phyloP scores from a whole-genome alignment of 2,797 vertebrate species.

The Poeciliopsis infans region DNA sequence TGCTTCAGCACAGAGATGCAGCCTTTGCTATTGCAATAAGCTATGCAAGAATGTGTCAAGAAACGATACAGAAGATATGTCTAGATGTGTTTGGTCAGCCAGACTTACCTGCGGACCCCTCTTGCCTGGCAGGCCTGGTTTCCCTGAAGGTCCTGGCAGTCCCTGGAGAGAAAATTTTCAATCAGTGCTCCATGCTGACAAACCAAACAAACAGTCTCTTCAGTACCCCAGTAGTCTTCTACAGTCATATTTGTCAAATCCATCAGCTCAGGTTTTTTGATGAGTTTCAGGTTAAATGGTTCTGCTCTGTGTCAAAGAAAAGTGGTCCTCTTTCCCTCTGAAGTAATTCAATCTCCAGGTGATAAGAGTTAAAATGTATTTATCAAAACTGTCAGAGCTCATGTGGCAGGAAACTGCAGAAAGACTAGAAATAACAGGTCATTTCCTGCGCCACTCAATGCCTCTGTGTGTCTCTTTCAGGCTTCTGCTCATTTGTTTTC shows the following conservation, averaged over 20 bases:
- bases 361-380: constrained; percentile 66
- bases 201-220: constrained; percentile 2
- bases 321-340: constrained; percentile 40
- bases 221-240: constrained; percentile 14
- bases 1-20: constrained; percentile 34
- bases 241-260: constrained; percentile 24
- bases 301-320: constrained; percentile 27
- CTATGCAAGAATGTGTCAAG: constrained; percentile 6
- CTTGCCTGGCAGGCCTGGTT: constrained; percentile 88
- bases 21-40: constrained; percentile 33
- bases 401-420: constrained; percentile 67
- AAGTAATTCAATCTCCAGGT: constrained; percentile 51
- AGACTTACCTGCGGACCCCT: constrained; percentile 91
- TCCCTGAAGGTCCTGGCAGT: constrained; percentile 88
- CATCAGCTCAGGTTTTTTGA: constrained; percentile 7
- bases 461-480: constrained; percentile 60
- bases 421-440: constrained; percentile 72
- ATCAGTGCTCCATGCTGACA: constrained; percentile 31
- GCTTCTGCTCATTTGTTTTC: constrained; percentile 63
- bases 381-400: constrained; percentile 41
- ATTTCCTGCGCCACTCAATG: constrained; percentile 71
- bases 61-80: constrained; percentile 15
- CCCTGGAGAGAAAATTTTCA: constrained; percentile 79
- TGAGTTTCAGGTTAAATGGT: constrained; percentile 5
- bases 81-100: constrained; percentile 1